Percentiles rank a stretch among this genome's conserved stretches.
phyloP scores from a whole-genome alignment of 1,140 invertebrate species.

The Procambarus virginalis region DNA sequence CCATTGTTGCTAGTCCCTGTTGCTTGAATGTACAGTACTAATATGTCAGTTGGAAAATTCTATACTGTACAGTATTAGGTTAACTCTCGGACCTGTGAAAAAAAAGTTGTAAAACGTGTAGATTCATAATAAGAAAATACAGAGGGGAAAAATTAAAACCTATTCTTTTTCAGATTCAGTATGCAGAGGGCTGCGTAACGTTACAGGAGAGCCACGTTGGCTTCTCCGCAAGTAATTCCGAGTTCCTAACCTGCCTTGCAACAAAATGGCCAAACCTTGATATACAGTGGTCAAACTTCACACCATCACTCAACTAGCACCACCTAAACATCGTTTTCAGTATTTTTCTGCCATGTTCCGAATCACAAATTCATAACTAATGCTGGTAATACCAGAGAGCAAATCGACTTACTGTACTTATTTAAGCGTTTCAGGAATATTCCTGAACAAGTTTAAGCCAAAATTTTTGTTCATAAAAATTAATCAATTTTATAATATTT shows the following conservation, averaged over 20 bases:
- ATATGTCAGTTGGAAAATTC: too few relatives aligned
- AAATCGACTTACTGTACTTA: neutral
- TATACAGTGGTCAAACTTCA: conserved; percentile 74
- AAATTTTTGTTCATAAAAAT: neutral
- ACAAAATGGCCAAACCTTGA: conserved; percentile 88
- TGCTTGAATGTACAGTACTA: too few relatives aligned
- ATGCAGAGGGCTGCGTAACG: conserved; percentile 86
- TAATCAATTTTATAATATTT: neutral
- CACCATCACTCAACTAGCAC: conserved; percentile 76
- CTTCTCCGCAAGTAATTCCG: conserved; percentile 84
- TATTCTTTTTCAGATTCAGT: conserved; percentile 79
- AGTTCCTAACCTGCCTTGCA: conserved; percentile 91
- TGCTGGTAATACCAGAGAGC: neutral
- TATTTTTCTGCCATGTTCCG: conserved; percentile 37
- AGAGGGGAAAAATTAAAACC: too few relatives aligned
- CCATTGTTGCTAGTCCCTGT: too few relatives aligned
- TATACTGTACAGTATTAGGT: too few relatives aligned
- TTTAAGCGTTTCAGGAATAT: neutral
- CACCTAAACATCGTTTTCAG: neutral
- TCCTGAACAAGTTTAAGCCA: neutral
- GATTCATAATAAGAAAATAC: too few relatives aligned
- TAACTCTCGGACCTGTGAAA: too few relatives aligned
- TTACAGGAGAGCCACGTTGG: conserved; percentile 89
- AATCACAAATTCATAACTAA: conserved; percentile 39
- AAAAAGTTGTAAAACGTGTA: too few relatives aligned